A percentile compares a stretch with the other conserved stretches of the same genome.
Evolutionary conservation across 2,888 invertebrate species (phyloP).

Genomic region (Macrophya alboannulata): DNA sequence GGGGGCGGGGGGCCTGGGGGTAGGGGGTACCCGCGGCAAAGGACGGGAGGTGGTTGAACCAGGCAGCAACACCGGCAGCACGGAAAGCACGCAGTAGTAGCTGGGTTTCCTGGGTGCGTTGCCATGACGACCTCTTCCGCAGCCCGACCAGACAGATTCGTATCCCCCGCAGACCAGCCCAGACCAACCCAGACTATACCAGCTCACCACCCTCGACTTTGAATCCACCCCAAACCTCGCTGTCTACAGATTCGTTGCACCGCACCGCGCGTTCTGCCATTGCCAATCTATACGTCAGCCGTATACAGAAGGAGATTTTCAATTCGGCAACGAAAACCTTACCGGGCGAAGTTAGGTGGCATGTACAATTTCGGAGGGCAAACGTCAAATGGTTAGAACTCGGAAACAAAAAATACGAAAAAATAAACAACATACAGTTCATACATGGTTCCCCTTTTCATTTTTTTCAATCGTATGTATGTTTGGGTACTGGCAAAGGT

Average conservation of each 20-base stretch:
- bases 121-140: constrained; percentile 75
- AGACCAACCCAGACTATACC: constrained; percentile 47
- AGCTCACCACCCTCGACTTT: constrained; percentile 53
- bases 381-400: not conserved
- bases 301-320: constrained; percentile 38
- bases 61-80: constrained; percentile 63
- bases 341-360: not conserved
- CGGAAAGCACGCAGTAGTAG: constrained; percentile 66
- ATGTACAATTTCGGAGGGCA: not conserved
- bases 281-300: constrained; percentile 45
- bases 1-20: constrained; percentile 53
- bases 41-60: constrained; percentile 72
- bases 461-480: not conserved
- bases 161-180: constrained; percentile 61
- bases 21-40: constrained; percentile 53
- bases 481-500: no score
- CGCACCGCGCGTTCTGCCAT: constrained; percentile 19
- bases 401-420: not conserved
- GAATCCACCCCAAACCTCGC: constrained; percentile 50
- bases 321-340: constrained; percentile 34
- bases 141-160: constrained; percentile 76
- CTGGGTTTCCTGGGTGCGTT: constrained; percentile 79
- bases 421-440: not conserved
- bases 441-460: not conserved
- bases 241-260: constrained; percentile 53